A percentile compares a stretch with the other conserved stretches of the same genome.
Conservation (phyloP, 2,797 vertebrate genomes). For the Lophius americanus region DNA sequence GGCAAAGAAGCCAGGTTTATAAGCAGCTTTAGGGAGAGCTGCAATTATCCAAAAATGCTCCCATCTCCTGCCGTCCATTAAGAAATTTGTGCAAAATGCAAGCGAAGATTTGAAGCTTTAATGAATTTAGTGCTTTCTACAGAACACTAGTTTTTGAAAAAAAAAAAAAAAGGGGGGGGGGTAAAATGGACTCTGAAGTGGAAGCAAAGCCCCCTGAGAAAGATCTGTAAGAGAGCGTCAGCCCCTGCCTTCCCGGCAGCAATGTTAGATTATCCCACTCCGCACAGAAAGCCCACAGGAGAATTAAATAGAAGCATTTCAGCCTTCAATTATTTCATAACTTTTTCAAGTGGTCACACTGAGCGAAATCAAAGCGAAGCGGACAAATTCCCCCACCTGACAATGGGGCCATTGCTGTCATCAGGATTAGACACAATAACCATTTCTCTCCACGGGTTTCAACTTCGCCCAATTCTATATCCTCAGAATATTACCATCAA, state of each 20-base stretch:
- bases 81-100: neutral
- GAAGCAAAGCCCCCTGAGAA: slow-evolving; percentile 21
- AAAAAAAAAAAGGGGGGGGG: no score
- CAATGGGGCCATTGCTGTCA: slow-evolving; percentile 57
- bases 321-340: slow-evolving; percentile 55
- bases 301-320: slow-evolving; percentile 52
- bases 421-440: slow-evolving; percentile 69
- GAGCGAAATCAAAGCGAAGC: slow-evolving; percentile 45
- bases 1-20: no score
- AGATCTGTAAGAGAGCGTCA: slow-evolving; percentile 13
- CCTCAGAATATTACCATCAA: slow-evolving; percentile 50
- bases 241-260: slow-evolving; percentile 19
- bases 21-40: no score
- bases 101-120: neutral
- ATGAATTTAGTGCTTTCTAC: slow-evolving; percentile 13
- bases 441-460: slow-evolving; percentile 50
- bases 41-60: no score
- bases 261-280: slow-evolving; percentile 32
- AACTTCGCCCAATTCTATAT: slow-evolving; percentile 32
- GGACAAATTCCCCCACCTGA: slow-evolving; percentile 49
- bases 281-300: slow-evolving; percentile 34
- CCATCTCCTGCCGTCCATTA: no score
- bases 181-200: slow-evolving; percentile 30
- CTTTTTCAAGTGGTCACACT: slow-evolving; percentile 47
- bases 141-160: neutral